Evolutionary conservation across 1,140 invertebrate species (phyloP), one percentile per base, ranked within the genome.

Genomic region (Ctenoplectra terminalis): DNA sequence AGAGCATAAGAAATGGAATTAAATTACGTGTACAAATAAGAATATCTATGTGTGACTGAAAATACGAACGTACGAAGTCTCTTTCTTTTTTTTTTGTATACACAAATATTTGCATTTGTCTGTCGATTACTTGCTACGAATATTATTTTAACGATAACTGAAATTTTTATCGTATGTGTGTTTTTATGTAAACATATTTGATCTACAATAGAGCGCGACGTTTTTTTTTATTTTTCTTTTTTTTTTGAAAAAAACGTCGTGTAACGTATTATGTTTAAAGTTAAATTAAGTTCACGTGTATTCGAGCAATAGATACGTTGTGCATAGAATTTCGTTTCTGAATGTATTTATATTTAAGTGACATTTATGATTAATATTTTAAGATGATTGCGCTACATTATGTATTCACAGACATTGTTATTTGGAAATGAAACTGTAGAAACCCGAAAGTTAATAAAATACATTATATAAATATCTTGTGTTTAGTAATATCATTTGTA

Each of bases 381-480:
- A 80, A 46, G 69, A 73, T 37, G 26, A 72, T 40, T 29, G 77
- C 58, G 58, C 56, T 73, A 54, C 37, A 73, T 63, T 63, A 80
- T 73, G 34, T 48, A 78, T 78, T 80, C 63, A 54, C 34, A 50
- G 26, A 80, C 26, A 80, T 63, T 80, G 77, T 80, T 80, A 80
- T 8, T 80, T 80, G 69, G 31, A 80, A 50, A 50, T 73, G 69
- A 63, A 80, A 80, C 40, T 80, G 69, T 80, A 80, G 46, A 72
- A 71, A 17, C 34, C 77, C 69, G 29, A 61, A 48, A 80, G 69
- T 80, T 80, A 80, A 80, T 80, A 80, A 80, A 80, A 80, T 40
- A 63, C 67, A 80, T 73, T 72, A 80, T 73, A 80, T 63, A 80
- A 80, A 80, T 34, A 69, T 31, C 20, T 43, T 0, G 26, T 17